phyloP scores from a whole-genome alignment of 2,888 invertebrate species.

The Cyclophora albipunctata region DNA sequence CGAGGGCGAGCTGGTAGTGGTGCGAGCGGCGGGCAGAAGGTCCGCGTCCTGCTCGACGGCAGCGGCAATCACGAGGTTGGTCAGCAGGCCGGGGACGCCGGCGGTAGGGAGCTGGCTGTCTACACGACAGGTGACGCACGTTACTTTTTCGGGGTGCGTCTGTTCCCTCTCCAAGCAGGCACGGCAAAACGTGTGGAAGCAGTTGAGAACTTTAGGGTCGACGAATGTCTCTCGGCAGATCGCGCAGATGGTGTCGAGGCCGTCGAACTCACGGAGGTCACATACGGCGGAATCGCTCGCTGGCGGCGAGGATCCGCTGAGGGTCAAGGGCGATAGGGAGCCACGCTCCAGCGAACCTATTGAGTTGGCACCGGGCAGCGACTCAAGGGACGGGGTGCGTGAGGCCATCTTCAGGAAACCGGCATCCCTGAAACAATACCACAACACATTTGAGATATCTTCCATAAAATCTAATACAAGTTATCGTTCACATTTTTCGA shows the following conservation, averaged over 20 bases:
- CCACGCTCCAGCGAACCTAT: constrained; percentile 91
- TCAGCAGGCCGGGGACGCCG: constrained; percentile 79
- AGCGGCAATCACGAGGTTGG: constrained; percentile 77
- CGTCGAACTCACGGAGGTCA: constrained; percentile 80
- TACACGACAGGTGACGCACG: constrained; percentile 81
- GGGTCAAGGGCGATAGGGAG: constrained; percentile 87
- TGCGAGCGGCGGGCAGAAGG: constrained; percentile 62
- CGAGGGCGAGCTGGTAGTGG: constrained; percentile 63
- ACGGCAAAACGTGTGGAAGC: constrained; percentile 90
- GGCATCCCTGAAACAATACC: constrained; percentile 83
- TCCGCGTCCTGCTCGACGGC: constrained; percentile 74
- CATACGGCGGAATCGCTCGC: constrained; percentile 89
- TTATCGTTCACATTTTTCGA: constrained; percentile 5
- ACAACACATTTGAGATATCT: not conserved
- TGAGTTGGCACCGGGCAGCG: constrained; percentile 92
- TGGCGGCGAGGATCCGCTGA: constrained; percentile 91
- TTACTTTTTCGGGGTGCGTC: constrained; percentile 81
- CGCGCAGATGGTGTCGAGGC: constrained; percentile 77
- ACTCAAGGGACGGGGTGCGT: constrained; percentile 93
- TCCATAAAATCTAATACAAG: not conserved
- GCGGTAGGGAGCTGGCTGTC: constrained; percentile 69
- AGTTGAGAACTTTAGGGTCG: constrained; percentile 84
- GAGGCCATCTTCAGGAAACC: constrained; percentile 95
- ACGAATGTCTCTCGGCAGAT: constrained; percentile 85
- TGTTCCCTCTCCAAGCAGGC: constrained; percentile 85